Base-by-base conservation (phyloP, 2,888 invertebrate species). In the Melipona beecheii region DNA sequence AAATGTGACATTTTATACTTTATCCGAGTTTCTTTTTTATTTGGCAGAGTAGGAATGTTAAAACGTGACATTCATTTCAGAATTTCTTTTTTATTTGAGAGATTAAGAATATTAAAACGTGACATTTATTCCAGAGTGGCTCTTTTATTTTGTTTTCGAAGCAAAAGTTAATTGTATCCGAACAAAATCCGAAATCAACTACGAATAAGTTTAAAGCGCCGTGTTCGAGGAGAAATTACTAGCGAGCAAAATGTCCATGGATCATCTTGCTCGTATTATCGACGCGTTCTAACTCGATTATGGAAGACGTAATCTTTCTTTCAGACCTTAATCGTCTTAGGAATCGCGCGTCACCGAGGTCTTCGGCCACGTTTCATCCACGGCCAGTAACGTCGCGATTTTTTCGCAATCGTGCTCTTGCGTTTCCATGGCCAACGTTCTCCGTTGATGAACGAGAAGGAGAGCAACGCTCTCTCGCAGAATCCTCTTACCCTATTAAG, bases 401-500 rank as follows among this genome's bases (percentile, higher is more conserved):
- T 27, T 71, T 72, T 68, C 31, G 43, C 31, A 4, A 64, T 31
- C 19, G 19, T 27, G 43, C 49, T 64, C 21, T 27, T 17, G 24
- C 36, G 3, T 6, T 36, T 21, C 24, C 27, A 19, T 49, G n/a
- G 31, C 43, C 31, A n/a, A 27, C 2, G 3, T 60, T 5, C 11
- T 31, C 31, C 4, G 31, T 4, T 15, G 43, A 31, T 19, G 74
- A 82, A 80, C 74, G 74, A 60, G 52, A 70, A 68, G 31, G 17
- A 82, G 43, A 82, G 24, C 81, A 65, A 52, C 49, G 64, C 31
- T 54, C 31, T 54, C 31, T 52, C 58, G 15, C 21, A 54, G 60
- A 82, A 80, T 82, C 81, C 70, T 80, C 81, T 82, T 81, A 82
- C 66, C 52, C 71, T 71, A 50, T 72, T 78, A 72, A 72, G 54